Percentiles rank a stretch among this genome's conserved stretches.
phyloP scores from a whole-genome alignment of 2,113 vertebrate species.

The Anoplopoma fimbria region DNA sequence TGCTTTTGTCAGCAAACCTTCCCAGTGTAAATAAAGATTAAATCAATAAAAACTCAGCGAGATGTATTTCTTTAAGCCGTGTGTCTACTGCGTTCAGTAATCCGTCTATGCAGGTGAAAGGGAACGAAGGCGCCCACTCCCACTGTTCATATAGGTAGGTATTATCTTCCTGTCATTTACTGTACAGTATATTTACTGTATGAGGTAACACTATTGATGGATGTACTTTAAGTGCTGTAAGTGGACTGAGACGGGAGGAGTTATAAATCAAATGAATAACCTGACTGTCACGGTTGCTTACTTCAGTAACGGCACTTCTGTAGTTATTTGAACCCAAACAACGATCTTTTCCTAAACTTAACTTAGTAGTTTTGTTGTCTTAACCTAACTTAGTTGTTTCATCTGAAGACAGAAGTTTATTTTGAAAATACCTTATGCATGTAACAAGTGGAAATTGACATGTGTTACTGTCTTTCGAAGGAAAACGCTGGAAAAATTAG shows the following conservation, averaged over 20 bases:
- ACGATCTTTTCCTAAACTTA: background rate
- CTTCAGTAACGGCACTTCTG: background rate
- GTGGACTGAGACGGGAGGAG: background rate
- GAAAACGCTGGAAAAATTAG: background rate
- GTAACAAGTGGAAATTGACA: background rate
- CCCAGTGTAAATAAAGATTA: constrained; percentile 46
- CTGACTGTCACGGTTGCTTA: background rate
- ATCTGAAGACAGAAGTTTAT: background rate
- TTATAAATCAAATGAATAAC: background rate
- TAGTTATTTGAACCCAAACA: background rate
- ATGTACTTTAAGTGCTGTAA: background rate
- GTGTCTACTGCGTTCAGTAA: constrained; percentile 14
- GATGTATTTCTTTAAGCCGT: background rate
- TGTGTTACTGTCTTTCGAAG: no score
- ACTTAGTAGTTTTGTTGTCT: no score
- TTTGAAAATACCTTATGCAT: background rate
- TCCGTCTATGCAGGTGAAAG: constrained; percentile 33
- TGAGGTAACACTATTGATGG: background rate
- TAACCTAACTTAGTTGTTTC: no score
- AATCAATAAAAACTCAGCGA: background rate
- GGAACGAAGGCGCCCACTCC: constrained; percentile 38
- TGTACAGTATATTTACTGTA: background rate
- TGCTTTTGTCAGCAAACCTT: constrained; percentile 9
- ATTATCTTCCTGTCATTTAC: constrained; percentile 28
- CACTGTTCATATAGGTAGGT: constrained; percentile 40